phyloP scores from a whole-genome alignment of 2,797 vertebrate genomes.

The Ciconia nigra region DNA sequence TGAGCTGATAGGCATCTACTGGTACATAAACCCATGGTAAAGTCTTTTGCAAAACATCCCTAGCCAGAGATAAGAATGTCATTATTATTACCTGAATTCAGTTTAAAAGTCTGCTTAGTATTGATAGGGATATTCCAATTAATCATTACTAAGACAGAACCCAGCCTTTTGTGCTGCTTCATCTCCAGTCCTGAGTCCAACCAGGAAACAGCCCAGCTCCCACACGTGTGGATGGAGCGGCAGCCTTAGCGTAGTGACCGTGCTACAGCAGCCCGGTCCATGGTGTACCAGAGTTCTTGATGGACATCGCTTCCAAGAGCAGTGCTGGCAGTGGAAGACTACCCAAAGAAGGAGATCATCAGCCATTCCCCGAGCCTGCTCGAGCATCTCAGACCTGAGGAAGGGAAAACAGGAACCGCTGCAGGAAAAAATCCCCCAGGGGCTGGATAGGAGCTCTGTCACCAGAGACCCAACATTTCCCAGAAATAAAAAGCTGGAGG shows the following conservation, averaged over 20 bases:
- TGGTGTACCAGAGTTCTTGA: fast-evolving
- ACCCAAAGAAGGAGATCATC: not conserved
- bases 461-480: not conserved
- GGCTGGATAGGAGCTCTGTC: not conserved
- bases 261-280: not conserved
- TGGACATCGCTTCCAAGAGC: not conserved
- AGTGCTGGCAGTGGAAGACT: not conserved
- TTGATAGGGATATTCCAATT: not conserved
- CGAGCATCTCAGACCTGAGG: not conserved
- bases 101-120: not conserved
- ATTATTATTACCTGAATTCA: not conserved
- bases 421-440: not conserved
- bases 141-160: not conserved
- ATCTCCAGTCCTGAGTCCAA: not conserved
- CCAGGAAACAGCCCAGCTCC: not conserved
- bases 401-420: not conserved
- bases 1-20: not conserved
- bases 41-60: not conserved
- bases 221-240: fast-evolving
- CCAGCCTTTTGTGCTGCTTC: not conserved
- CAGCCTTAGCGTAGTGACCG: not conserved
- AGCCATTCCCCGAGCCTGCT: not conserved
- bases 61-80: not conserved
- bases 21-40: not conserved
- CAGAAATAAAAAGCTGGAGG: not conserved